Evolutionary conservation across 2,888 invertebrate species (phyloP).

Genomic region (Stenotaenia linearis): DNA sequence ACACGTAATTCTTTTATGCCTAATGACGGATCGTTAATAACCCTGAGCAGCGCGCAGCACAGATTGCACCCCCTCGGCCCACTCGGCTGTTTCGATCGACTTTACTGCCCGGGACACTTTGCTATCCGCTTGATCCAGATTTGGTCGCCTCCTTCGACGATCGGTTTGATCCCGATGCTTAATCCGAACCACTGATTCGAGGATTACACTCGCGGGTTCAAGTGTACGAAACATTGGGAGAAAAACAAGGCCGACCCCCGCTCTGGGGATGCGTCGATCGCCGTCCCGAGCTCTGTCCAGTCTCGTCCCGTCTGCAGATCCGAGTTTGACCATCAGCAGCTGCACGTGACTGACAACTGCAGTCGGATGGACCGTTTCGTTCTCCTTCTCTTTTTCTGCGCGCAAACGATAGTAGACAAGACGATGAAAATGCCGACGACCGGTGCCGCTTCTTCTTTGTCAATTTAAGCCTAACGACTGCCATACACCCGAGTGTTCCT

Average conservation of each 20-base stretch:
- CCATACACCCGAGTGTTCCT: slow-evolving; percentile 1
- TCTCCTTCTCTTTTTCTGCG: not conserved
- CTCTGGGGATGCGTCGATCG: not conserved
- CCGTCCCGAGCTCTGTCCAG: slow-evolving; percentile 13
- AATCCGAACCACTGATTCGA: not conserved
- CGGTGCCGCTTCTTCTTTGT: slow-evolving; percentile 30
- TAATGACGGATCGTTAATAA: slow-evolving; percentile 34
- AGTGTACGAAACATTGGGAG: not conserved
- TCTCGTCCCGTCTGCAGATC: slow-evolving; percentile 8
- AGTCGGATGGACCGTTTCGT: not conserved
- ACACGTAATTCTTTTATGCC: slow-evolving; percentile 34
- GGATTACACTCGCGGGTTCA: not conserved
- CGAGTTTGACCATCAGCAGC: not conserved
- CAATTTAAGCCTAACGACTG: slow-evolving; percentile 33
- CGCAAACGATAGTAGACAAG: not conserved
- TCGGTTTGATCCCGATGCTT: not conserved
- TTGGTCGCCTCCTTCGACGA: not conserved
- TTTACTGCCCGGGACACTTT: not conserved
- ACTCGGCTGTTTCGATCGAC: not conserved
- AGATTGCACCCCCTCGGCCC: slow-evolving; percentile 30
- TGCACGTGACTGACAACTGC: not conserved
- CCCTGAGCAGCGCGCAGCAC: slow-evolving; percentile 32
- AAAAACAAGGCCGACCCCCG: slow-evolving; percentile 14
- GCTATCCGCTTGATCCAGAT: not conserved
- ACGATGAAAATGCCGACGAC: slow-evolving; percentile 11